Evolutionary conservation across 2,113 vertebrate genomes (phyloP).

Genomic region (Reinhardtius hippoglossoides): DNA sequence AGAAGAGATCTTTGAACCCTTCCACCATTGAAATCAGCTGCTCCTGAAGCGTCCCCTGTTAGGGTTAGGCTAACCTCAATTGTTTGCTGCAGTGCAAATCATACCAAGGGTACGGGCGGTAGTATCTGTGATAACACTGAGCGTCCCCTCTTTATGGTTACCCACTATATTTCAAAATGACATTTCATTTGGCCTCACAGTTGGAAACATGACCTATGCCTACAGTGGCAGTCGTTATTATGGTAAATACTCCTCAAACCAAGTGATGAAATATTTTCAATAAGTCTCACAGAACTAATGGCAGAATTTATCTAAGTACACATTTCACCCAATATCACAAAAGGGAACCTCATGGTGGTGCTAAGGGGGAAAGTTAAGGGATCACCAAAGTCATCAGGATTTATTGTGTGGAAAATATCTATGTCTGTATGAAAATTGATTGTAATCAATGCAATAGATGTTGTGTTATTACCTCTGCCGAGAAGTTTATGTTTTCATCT

Average conservation of each 20-base stretch:
- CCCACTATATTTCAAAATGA: slow-evolving; percentile 6
- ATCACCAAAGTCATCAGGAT: too few species aligned
- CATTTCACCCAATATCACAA: too few species aligned
- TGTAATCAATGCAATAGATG: too few species aligned
- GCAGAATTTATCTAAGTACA: background rate
- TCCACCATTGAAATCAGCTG: background rate
- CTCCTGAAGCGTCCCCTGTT: background rate
- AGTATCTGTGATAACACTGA: slow-evolving; percentile 1
- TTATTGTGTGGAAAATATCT: too few species aligned
- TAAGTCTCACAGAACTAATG: background rate
- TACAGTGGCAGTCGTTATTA: background rate
- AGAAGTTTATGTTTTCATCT: too few species aligned
- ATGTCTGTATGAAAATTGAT: too few species aligned
- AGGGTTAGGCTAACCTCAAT: background rate
- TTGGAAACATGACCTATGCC: background rate
- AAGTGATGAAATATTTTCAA: background rate
- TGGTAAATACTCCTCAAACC: slow-evolving; percentile 2
- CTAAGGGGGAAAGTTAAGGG: too few species aligned
- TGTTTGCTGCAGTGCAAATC: background rate
- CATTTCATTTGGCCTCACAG: slow-evolving; percentile 16
- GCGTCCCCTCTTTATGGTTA: background rate
- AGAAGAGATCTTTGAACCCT: background rate
- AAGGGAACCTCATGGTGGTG: too few species aligned
- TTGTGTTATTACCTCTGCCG: too few species aligned
- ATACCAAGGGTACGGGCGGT: background rate